Evolutionary conservation across 2,888 invertebrate genomes (phyloP), one percentile per base, ranked within the genome.

Genomic region (Philaethria dido): DNA sequence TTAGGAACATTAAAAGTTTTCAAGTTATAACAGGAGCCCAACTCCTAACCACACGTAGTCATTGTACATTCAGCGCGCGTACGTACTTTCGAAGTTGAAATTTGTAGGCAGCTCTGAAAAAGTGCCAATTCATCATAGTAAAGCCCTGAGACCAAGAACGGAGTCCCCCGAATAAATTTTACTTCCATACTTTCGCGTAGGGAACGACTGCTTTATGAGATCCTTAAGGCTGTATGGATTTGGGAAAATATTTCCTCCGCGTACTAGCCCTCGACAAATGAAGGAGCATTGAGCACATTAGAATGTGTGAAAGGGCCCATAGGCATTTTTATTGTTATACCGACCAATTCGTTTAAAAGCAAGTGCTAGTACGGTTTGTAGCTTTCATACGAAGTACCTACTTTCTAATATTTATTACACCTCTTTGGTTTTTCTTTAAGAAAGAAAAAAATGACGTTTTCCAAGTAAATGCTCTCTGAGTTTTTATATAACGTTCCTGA

Each of bases 211-310:
- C 86, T 93, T 93, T 93, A 93, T 92, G 93, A 84, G 92, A 92
- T 90, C 90, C 92, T 93, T 92, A 92, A 92, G 93, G 92, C 92
- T 89, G 92, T 93, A 93, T 93, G 93, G 93, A 93, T 93, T 93
- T 92, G 88, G 89, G 87, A 87, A 92, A 93, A 93, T 93, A 93
- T 93, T 92, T 91, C 92, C 88, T 85, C 84, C 86, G 82, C 91
- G 89, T 91, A 89, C 88, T 87, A 83, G 89, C 88, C 88, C 85
- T 85, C 88, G 86, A 87, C 90, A 91, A 92, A 92, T 92, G 89
- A 92, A 91, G 87, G 91, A 86, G 85, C 86, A 84, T 87, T 89
- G 86, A 82, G 88, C 86, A 88, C 89, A 89, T 90, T 88, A 91
- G 88, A 89, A 92, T 91, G 91, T 91, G 92, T 88, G 89, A 87